These are phyloP conservation scores for Tinamus guttatus DNA, from an alignment of 2,113 vertebrate genomes.

Conservation along the genomic window DNA sequence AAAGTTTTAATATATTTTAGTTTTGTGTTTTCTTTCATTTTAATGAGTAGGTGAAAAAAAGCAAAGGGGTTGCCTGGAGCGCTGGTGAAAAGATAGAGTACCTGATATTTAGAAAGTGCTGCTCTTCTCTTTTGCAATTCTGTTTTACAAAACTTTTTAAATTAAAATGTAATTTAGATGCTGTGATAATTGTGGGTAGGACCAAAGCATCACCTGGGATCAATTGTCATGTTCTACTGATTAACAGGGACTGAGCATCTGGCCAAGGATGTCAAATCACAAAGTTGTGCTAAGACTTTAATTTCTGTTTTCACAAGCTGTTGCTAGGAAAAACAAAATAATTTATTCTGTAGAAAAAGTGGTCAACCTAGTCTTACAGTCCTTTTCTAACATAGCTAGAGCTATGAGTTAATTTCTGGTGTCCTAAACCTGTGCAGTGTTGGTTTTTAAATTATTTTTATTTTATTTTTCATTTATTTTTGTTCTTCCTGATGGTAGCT, in stretches of 20 bases:
- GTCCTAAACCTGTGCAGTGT: neutral
- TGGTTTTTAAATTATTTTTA: neutral
- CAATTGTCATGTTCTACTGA: neutral
- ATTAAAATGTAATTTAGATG: neutral
- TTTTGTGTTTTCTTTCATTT: neutral
- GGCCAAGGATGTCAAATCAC: neutral
- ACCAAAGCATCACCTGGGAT: neutral
- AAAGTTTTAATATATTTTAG: neutral
- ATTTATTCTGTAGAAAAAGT: neutral
- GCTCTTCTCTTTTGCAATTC: neutral
- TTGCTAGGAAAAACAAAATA: constrained; percentile 1
- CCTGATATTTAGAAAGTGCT: neutral
- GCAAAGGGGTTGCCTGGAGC: neutral
- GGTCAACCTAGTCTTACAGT: neutral
- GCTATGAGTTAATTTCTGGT: neutral
- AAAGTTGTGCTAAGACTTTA: neutral
- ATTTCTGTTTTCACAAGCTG: neutral
- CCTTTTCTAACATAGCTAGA: neutral
- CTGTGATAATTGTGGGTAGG: neutral
- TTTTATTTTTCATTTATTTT: too few relatives aligned
- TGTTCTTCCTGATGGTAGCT: neutral
- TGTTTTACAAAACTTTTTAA: neutral
- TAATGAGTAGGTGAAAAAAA: neutral
- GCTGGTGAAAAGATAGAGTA: neutral
- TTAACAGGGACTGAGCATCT: neutral